Evolutionary conservation across 2,888 invertebrate species (phyloP).

Genomic region (Scaptomyza reducta): DNA sequence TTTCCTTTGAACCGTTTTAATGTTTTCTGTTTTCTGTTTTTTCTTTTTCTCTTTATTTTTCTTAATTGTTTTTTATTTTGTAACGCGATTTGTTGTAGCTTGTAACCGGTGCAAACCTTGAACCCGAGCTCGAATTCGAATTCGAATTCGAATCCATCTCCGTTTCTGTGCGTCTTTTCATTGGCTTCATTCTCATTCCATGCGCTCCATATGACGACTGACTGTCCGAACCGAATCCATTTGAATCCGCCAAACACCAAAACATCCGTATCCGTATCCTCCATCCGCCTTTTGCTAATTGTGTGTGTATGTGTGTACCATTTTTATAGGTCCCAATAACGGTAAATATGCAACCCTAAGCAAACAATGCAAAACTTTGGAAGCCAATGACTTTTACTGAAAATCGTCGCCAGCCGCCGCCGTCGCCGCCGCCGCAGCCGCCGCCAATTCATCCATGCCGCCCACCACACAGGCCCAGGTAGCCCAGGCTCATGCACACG

Average conservation of each 20-base stretch:
- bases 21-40: too few species aligned
- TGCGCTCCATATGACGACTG: conserved; percentile 31
- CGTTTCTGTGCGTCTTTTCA: conserved; percentile 1
- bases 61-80: too few species aligned
- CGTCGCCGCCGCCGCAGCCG: conserved; percentile 81
- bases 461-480: conserved; percentile 80
- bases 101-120: neutral
- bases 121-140: too few species aligned
- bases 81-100: too few species aligned
- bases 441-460: conserved; percentile 68
- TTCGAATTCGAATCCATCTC: too few species aligned
- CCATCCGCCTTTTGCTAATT: conserved; percentile 70
- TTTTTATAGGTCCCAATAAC: conserved; percentile 88
- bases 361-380: conserved; percentile 97
- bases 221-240: conserved; percentile 15
- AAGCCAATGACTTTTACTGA: conserved; percentile 98
- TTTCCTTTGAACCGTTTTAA: neutral
- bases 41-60: too few species aligned
- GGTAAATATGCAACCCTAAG: conserved; percentile 97
- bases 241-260: conserved; percentile 35
- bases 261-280: conserved; percentile 61
- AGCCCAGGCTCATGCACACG: conserved; percentile 53
- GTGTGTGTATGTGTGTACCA: conserved; percentile 51
- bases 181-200: conserved; percentile 45
- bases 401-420: conserved; percentile 87